phyloP scores from a whole-genome alignment of 37 sponge, comb jelly and placozoan species.

The Beroe ovata region DNA sequence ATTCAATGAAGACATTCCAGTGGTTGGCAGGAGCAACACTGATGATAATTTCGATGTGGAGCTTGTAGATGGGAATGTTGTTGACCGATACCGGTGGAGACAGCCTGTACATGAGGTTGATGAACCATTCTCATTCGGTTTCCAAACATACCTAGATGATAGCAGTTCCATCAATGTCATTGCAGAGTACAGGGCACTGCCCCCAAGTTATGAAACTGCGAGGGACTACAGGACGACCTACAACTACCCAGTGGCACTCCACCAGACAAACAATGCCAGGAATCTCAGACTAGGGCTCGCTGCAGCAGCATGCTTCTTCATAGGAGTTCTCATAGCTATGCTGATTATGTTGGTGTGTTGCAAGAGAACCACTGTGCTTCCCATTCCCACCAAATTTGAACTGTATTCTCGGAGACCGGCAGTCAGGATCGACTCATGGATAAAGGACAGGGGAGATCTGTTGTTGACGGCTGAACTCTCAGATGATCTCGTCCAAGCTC shows the following conservation, averaged over 20 bases:
- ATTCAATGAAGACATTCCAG: constrained; percentile 44
- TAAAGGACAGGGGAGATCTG: constrained; percentile 27
- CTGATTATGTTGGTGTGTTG: constrained; percentile 53
- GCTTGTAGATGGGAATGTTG: background rate
- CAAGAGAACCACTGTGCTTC: constrained; percentile 31
- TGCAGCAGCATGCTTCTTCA: constrained; percentile 50
- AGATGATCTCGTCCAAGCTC: constrained; percentile 57
- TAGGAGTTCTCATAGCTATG: constrained; percentile 56
- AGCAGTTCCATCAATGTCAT: background rate
- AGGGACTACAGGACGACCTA: constrained; percentile 12
- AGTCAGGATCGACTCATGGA: constrained; percentile 30
- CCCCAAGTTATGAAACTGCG: background rate
- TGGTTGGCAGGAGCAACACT: constrained; percentile 1
- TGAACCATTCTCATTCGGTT: constrained; percentile 24
- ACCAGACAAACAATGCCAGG: constrained; percentile 24
- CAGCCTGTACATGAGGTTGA: background rate
- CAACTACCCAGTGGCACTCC: constrained; percentile 54
- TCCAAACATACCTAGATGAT: constrained; percentile 33
- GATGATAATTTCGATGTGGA: background rate
- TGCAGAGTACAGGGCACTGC: constrained; percentile 42
- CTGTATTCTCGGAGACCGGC: constrained; percentile 52
- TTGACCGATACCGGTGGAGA: constrained; percentile 3
- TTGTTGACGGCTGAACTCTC: constrained; percentile 33
- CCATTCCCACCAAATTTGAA: constrained; percentile 54
- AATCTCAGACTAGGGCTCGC: constrained; percentile 46